Base-by-base conservation (phyloP, 2,113 vertebrate genomes). In the Labeo catla region DNA sequence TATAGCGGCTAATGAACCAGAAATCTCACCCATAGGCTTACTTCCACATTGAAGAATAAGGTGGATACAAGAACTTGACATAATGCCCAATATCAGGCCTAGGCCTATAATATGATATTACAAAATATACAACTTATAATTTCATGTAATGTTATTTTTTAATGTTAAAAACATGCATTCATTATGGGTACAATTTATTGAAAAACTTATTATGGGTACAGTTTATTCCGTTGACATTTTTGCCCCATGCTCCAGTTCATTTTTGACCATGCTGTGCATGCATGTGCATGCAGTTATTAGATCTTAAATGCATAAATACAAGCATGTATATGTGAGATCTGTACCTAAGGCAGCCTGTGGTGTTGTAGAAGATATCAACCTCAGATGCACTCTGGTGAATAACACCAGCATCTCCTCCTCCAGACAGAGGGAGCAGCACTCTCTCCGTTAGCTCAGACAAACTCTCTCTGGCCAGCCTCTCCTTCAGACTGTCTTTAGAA, bases 271-370 rank as follows among this genome's bases (percentile, higher is more conserved):
- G 73, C 43, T 28, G 72, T 23, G 73, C 12, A 28, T 28, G 28
- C 28, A 28, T 47, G 21, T 47, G 72, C 72, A n/a, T 76, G 74
- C n/a, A 76, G 47, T 11, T 47, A 47, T 13, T 13, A 0, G 43
- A 74, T 12, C 39, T 12, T 74, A 10, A 74, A n/a, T 77, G 65
- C 11, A 16, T 81, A 43, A 16, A 54, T 73, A 23, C 52, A 21
- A 23, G 49, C 8, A 36, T 59, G 36, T 74, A 21, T 6, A 43
- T 84, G 70, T 84, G 39, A 72, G 19, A 6, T 43, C 45, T 39
- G 54, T 91, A 99, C 98, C 98, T 97, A 91, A 99, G 96, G 91
- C 97, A 98, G 86, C 98, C 98, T 0, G 96, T 98, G 89, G 98
- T 96, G 23, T 98, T 99, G 90, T 96, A 96, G 91, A 99, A 99